phyloP scores from a whole-genome alignment of 2,888 invertebrate genomes.

The Calliphora vomitoria region DNA sequence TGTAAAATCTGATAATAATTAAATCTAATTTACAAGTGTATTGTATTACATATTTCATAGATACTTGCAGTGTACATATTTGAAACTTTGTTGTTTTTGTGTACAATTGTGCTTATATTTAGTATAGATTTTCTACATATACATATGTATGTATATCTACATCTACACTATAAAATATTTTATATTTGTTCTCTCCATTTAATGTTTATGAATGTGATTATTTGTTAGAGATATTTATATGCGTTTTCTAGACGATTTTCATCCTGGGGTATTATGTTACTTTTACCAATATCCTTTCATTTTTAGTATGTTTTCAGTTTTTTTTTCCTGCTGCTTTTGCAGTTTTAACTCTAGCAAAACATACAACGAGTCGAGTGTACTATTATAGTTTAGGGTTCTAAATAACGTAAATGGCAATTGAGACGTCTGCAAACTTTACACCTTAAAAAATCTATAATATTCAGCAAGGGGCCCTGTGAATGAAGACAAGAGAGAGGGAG shows the following conservation, averaged over 20 bases:
- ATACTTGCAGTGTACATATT: constrained; percentile 54
- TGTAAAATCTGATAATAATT: no score
- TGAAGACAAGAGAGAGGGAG: neutral
- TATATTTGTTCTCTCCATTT: constrained; percentile 63
- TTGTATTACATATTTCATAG: neutral
- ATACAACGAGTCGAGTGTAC: constrained; percentile 32
- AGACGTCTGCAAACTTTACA: constrained; percentile 78
- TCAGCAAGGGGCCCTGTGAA: neutral
- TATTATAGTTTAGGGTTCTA: constrained; percentile 71
- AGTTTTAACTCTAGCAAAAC: constrained; percentile 31
- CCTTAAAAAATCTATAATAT: constrained; percentile 70
- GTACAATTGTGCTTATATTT: constrained; percentile 47
- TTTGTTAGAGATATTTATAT: constrained; percentile 73
- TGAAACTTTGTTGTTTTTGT: constrained; percentile 55
- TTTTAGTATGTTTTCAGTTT: constrained; percentile 48
- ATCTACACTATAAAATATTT: constrained; percentile 50
- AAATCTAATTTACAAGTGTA: constrained; percentile 5
- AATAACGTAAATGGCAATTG: constrained; percentile 76
- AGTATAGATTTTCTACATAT: constrained; percentile 37
- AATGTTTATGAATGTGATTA: constrained; percentile 74
- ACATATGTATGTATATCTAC: neutral
- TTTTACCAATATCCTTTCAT: constrained; percentile 63
- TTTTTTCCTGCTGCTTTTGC: constrained; percentile 7
- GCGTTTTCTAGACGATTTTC: constrained; percentile 69
- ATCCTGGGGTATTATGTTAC: constrained; percentile 65